Evolutionary conservation across 2,797 vertebrate species (phyloP), one percentile per base, ranked within the genome.

Genomic region (Phylloscopus collybita): DNA sequence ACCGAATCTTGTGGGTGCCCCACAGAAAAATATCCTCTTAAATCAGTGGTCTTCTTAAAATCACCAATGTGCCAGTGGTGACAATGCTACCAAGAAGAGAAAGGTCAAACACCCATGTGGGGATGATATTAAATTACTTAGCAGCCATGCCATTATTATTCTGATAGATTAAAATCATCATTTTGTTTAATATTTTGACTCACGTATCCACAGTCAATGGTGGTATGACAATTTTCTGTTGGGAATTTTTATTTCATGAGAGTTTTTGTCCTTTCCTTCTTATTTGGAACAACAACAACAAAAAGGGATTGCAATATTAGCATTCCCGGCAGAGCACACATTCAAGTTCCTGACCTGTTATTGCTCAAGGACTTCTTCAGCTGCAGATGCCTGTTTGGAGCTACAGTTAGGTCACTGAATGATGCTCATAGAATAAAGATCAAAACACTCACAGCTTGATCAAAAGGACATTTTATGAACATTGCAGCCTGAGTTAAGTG

Each of bases 331-430:
- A 94, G 88, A 92, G 78, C 70, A 84, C 61, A 17, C 74, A 69
- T 65, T 83, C 69, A 9, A 89, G 89, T 94, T 94, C 92, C 87
- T 64, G 88, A 87, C 87, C 89, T 87, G 85, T 47, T 93, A 89
- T 78, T 94, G 90, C 91, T 94, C 94, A 96, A 95, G 93, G 94
- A 94, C 76, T 93, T 84, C 29, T 90, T 86, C 88, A 88, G 89
- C 91, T 91, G 91, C 92, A 92, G 87, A 92, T 56, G 90, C 38
- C 90, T 93, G 90, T 86, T 84, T 83, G 65, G 90, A 94, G 60
- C 90, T 76, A 75, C 80, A 67, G 80, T 88, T 84, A 50, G 90
- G 93, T 92, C 86, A 92, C 90, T 94, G 93, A 95, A 76, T 61
- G 80, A 91, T 82, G 90, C 86, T 93, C 67, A 81, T 2, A 88